Percentiles rank a stretch among this genome's conserved stretches.
Evolutionary conservation across 2,113 vertebrate species (phyloP).

Genomic region (Clinocottus analis): DNA sequence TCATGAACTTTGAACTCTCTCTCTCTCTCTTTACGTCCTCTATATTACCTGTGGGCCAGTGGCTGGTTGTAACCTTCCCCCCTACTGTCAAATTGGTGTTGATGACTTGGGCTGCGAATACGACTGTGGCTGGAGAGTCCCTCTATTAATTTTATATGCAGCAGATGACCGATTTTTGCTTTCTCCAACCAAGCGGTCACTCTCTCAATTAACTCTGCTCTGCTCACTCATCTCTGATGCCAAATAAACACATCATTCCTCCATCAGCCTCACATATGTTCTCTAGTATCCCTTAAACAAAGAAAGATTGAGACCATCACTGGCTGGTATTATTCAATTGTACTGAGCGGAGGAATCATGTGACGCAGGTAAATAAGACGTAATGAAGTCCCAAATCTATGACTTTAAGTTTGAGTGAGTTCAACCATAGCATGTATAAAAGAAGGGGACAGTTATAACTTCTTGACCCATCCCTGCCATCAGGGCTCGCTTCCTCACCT

Average conservation of each 20-base stretch:
- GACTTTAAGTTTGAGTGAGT: background rate
- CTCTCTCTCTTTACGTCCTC: background rate
- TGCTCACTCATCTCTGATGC: background rate
- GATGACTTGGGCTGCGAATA: slow-evolving; percentile 55
- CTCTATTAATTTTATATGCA: background rate
- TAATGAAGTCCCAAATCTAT: background rate
- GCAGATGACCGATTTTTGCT: slow-evolving; percentile 3
- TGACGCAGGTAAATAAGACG: background rate
- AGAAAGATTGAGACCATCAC: background rate
- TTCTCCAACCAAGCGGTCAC: background rate
- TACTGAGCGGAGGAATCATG: background rate
- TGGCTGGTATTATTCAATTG: slow-evolving; percentile 15
- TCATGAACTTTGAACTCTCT: slow-evolving; percentile 1
- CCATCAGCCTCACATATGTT: no score
- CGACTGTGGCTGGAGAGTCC: background rate
- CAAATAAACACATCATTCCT: no score
- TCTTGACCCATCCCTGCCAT: background rate
- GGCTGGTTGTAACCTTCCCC: slow-evolving; percentile 33
- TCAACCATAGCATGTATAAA: background rate
- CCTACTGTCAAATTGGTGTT: slow-evolving; percentile 73
- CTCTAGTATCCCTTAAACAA: background rate
- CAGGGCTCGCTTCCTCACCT: slow-evolving; percentile 47
- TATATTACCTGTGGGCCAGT: slow-evolving; percentile 12
- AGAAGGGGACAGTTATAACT: background rate
- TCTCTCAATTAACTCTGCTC: background rate